Evolutionary conservation across 2,888 invertebrate species (phyloP).

Genomic region (Synergus gifuensis): DNA sequence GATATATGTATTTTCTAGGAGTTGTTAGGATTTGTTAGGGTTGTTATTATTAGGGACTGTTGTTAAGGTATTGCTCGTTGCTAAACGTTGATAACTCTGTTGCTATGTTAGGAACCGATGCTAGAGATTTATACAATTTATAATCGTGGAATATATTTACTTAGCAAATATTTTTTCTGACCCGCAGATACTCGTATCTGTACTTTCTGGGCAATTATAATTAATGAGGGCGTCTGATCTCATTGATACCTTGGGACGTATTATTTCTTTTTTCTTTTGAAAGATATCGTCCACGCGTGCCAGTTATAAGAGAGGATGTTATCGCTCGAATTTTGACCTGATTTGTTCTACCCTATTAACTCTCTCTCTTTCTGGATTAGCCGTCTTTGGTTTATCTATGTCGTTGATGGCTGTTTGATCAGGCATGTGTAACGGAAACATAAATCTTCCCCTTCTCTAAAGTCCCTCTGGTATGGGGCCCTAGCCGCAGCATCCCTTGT

Average conservation of each 20-base stretch:
- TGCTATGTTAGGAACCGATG: no score
- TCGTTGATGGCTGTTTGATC: conserved; percentile 3
- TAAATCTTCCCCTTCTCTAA: no score
- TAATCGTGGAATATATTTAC: background rate
- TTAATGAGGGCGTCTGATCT: conserved; percentile 20
- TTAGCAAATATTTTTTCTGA: background rate
- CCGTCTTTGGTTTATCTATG: background rate
- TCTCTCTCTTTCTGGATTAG: conserved; percentile 4
- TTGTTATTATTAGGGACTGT: no score
- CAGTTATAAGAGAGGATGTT: conserved; percentile 29
- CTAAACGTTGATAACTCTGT: no score
- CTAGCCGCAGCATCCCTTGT: no score
- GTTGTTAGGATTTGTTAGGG: no score
- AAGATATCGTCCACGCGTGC: conserved; percentile 21
- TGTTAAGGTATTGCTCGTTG: no score
- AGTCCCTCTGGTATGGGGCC: no score
- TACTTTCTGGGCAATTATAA: conserved; percentile 33
- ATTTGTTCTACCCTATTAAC: conserved; percentile 17
- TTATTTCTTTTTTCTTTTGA: background rate
- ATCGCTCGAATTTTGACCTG: conserved; percentile 26
- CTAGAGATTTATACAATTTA: no score
- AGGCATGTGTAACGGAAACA: no score
- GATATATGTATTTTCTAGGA: no score
- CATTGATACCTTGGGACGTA: conserved; percentile 1
- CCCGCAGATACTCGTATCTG: background rate